phyloP scores from a whole-genome alignment of 2,888 invertebrate genomes.

The Hedya salicella region DNA sequence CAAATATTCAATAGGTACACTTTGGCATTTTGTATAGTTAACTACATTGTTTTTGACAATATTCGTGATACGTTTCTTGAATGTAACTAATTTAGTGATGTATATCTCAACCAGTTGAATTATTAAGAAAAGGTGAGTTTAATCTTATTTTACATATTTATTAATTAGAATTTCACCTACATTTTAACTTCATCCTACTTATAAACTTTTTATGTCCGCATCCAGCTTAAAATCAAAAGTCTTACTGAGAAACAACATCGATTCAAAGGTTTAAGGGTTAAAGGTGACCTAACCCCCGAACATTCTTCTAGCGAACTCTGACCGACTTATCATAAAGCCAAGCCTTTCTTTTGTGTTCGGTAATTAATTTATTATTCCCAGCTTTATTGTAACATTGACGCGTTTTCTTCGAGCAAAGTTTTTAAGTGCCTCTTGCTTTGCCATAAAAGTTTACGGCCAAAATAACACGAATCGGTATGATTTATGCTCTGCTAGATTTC shows the following conservation, averaged over 20 bases:
- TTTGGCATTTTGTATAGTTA: too few species aligned
- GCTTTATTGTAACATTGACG: constrained; percentile 65
- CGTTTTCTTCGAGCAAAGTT: constrained; percentile 61
- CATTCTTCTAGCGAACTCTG: constrained; percentile 49
- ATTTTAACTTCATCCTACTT: not conserved
- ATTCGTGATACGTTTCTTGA: too few species aligned
- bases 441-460: constrained; percentile 42
- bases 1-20: too few species aligned
- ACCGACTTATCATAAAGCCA: constrained; percentile 57
- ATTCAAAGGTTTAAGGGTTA: constrained; percentile 6
- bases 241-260: not conserved
- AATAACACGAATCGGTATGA: constrained; percentile 43
- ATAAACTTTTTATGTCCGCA: not conserved
- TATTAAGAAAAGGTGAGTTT: too few species aligned
- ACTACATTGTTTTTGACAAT: too few species aligned
- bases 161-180: too few species aligned
- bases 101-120: too few species aligned
- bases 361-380: constrained; percentile 71
- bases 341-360: constrained; percentile 67
- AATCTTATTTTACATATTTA: too few species aligned
- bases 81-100: too few species aligned
- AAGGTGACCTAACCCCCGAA: constrained; percentile 29
- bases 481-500: constrained; percentile 39
- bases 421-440: constrained; percentile 59
- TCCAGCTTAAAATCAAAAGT: not conserved